A percentile compares a stretch with the other conserved stretches of the same genome.
These are phyloP conservation scores for Drosophila subpulchrella DNA, from an alignment of 1,140 invertebrate genomes.

Conservation along the genomic window DNA sequence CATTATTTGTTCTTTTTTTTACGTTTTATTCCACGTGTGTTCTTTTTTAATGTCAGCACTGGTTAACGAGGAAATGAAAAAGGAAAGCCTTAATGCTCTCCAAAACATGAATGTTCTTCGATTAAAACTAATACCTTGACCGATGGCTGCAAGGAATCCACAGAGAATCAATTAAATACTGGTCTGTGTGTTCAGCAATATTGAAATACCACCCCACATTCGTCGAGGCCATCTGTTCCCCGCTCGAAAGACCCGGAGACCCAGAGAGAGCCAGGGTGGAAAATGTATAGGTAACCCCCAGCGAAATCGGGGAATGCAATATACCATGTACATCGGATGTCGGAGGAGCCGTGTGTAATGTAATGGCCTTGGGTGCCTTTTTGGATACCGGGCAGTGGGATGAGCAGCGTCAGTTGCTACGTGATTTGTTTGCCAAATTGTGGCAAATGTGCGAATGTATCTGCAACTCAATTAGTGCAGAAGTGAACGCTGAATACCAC, in stretches of 20 bases:
- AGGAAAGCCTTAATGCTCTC: too few relatives aligned
- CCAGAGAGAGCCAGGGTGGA: neutral
- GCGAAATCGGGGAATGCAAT: slow-evolving; percentile 29
- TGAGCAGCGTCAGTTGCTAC: slow-evolving; percentile 55
- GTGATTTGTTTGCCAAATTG: slow-evolving; percentile 81
- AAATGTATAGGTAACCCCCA: neutral
- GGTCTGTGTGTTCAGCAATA: slow-evolving; percentile 1
- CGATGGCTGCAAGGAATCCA: slow-evolving; percentile 7
- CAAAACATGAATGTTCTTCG: neutral
- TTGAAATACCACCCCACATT: slow-evolving; percentile 9
- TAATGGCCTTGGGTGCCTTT: slow-evolving; percentile 30
- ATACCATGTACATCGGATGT: neutral
- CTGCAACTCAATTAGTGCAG: slow-evolving; percentile 63
- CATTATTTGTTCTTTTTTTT: too few relatives aligned
- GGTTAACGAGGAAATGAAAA: too few relatives aligned
- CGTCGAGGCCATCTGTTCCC: slow-evolving; percentile 5
- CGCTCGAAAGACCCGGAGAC: neutral
- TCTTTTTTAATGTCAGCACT: too few relatives aligned
- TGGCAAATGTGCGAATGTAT: slow-evolving; percentile 60
- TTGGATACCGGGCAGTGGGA: neutral
- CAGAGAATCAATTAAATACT: slow-evolving; percentile 20
- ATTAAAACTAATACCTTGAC: slow-evolving; percentile 1
- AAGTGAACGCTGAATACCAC: slow-evolving; percentile 1
- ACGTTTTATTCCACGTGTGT: too few relatives aligned
- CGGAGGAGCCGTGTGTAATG: slow-evolving; percentile 4